Base-by-base conservation (phyloP, 2,113 vertebrate species). In the Tonatia bakeri region DNA sequence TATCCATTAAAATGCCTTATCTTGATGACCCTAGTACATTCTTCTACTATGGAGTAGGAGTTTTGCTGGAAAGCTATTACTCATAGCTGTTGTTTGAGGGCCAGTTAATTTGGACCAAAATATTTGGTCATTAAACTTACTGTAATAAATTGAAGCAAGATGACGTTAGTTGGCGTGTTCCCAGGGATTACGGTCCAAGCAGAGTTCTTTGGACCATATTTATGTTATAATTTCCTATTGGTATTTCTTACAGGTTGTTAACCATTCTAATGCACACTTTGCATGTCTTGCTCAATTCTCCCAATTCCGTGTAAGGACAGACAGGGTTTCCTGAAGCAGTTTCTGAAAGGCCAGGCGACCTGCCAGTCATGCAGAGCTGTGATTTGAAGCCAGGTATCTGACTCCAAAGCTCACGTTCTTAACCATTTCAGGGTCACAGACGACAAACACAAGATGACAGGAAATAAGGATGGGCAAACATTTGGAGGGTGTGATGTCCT, bases 11-110 rank as follows among this genome's bases (percentile, higher is more conserved):
- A 91, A 87, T 54, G 40, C 56, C 77, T 97, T 94, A 77, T 59
- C 80, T 92, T 90, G 50, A 70, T 75, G 19, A 75, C 40, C n/a
- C 16, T 24, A 36, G 75, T 72, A 47, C 64, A 43, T 83, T 95
- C n/a, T 76, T 89, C 72, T 33, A 81, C 38, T 75, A 40, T 28
- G 4, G 5, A 73, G 38, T 79, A 92, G 59, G 22, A 84, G 43
- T 73, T 94, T 88, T 72, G 73, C 54, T 80, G 54, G 20, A 90
- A 92, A 90, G 75, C 36, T 90, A 61, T 94, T 80, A 90, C 69
- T 92, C 45, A 87, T 14, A 81, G 28, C 54, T 87, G 15, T 75
- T 95, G 47, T 94, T 91, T 69, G 31, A 47, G 91, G 54, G 36
- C 59, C 24, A 92, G 19, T 47, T 79, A 64, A 75, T 92, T 45